Percentiles rank a stretch among this genome's conserved stretches.
These are phyloP conservation scores for Carapus acus DNA, from an alignment of 2,797 vertebrate species.

Conservation along the genomic window DNA sequence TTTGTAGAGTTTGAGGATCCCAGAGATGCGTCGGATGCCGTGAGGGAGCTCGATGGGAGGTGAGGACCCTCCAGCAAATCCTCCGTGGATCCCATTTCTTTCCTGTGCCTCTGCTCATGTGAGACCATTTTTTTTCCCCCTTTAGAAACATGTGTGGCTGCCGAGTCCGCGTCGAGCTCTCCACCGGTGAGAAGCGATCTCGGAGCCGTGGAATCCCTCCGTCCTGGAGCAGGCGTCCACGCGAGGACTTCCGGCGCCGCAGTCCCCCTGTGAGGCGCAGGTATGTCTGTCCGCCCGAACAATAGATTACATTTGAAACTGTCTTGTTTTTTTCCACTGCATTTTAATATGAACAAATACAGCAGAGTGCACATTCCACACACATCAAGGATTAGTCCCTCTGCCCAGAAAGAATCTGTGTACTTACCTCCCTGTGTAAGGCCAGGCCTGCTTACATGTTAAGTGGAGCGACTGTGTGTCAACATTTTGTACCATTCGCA, in stretches of 20 bases:
- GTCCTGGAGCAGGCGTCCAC: conserved; percentile 87
- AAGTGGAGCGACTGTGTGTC: conserved; percentile 4
- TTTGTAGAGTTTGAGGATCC: conserved; percentile 98
- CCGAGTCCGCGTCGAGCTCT: conserved; percentile 91
- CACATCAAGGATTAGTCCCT: conserved; percentile 12
- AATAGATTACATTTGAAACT: background rate
- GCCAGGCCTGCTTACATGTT: conserved; percentile 1
- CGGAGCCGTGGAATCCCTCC: conserved; percentile 92
- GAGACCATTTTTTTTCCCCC: too few relatives aligned
- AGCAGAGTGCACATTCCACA: conserved; percentile 14
- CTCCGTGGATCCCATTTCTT: too few relatives aligned
- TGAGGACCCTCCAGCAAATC: too few relatives aligned
- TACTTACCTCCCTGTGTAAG: background rate
- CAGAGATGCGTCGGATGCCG: conserved; percentile 94
- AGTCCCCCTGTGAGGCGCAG: conserved; percentile 89
- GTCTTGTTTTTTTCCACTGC: conserved; percentile 15
- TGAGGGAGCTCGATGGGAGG: conserved; percentile 95
- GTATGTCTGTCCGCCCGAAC: conserved; percentile 63
- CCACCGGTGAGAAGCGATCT: conserved; percentile 93
- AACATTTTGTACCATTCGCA: background rate
- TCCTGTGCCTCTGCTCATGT: too few relatives aligned
- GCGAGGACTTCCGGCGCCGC: conserved; percentile 84
- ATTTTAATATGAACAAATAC: conserved; percentile 18
- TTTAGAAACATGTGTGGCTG: conserved; percentile 89
- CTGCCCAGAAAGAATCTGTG: conserved; percentile 10